Percentiles rank a stretch among this genome's conserved stretches.
phyloP scores from a whole-genome alignment of 2,888 invertebrate genomes.

The Sussaba pulchella region DNA sequence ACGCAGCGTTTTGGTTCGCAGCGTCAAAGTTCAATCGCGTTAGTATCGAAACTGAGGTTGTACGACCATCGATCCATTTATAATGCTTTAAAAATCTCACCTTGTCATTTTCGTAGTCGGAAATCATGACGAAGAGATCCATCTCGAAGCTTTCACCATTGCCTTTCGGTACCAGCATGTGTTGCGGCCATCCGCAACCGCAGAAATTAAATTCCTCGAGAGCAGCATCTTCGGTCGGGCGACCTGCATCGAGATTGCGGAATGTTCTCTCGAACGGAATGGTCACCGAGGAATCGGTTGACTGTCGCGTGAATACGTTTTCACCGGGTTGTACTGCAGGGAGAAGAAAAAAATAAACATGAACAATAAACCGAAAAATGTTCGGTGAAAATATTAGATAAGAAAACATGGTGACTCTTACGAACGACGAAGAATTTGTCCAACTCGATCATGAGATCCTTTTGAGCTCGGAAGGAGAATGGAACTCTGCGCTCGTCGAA shows the following conservation, averaged over 20 bases:
- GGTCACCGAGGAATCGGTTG: slow-evolving; percentile 91
- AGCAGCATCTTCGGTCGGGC: slow-evolving; percentile 87
- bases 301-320: slow-evolving; percentile 88
- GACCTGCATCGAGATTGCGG: slow-evolving; percentile 88
- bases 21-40: no score
- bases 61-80: no score
- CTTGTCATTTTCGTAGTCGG: slow-evolving; percentile 89
- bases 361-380: no score
- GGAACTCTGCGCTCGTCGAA: slow-evolving; percentile 88
- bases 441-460: slow-evolving; percentile 89
- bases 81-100: slow-evolving; percentile 85
- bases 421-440: slow-evolving; percentile 89
- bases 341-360: background rate
- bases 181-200: slow-evolving; percentile 95
- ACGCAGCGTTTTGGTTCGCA: no score
- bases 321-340: slow-evolving; percentile 88
- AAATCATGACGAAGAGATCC: slow-evolving; percentile 92
- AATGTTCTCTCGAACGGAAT: slow-evolving; percentile 94
- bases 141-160: slow-evolving; percentile 88
- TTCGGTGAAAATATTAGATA: no score
- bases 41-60: no score
- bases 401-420: slow-evolving; percentile 83
- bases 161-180: slow-evolving; percentile 92
- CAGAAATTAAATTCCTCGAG: slow-evolving; percentile 90
- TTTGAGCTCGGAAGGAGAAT: slow-evolving; percentile 88